These are phyloP conservation scores for Zygothrica quintamaculata DNA, from an alignment of 2,888 invertebrate species.

Conservation along the genomic window DNA sequence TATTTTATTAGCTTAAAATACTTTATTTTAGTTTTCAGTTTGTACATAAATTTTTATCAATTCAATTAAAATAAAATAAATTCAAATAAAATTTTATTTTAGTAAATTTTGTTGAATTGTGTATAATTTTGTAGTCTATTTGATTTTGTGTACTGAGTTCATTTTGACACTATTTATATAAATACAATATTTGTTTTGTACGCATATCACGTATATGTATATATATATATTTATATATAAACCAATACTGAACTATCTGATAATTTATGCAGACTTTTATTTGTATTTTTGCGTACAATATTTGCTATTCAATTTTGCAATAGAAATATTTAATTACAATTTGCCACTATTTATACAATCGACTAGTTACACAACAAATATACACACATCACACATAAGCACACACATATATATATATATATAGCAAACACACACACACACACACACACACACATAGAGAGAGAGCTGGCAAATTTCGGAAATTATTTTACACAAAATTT, in stretches of 20 bases:
- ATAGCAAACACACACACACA: too few relatives aligned
- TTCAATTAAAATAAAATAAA: too few relatives aligned
- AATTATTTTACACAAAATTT: slow-evolving; percentile 34
- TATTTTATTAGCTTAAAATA: too few relatives aligned
- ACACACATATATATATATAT: slow-evolving; percentile 12
- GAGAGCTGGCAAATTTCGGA: slow-evolving; percentile 6
- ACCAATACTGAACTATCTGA: slow-evolving; percentile 12
- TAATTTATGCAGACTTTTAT: slow-evolving; percentile 33
- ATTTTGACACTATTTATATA: slow-evolving; percentile 34
- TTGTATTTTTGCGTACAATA: slow-evolving; percentile 18
- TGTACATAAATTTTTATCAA: too few relatives aligned
- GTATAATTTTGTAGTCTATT: slow-evolving; percentile 10
- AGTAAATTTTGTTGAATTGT: too few relatives aligned
- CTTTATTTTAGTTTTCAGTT: too few relatives aligned
- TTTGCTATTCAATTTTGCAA: slow-evolving; percentile 55
- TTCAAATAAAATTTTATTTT: too few relatives aligned
- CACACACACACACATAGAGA: too few relatives aligned
- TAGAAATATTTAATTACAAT: slow-evolving; percentile 72
- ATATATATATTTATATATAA: neutral
- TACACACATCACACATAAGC: too few relatives aligned
- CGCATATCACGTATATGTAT: slow-evolving; percentile 40
- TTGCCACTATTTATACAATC: slow-evolving; percentile 58
- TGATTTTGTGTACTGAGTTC: slow-evolving; percentile 28
- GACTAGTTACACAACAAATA: slow-evolving; percentile 16
- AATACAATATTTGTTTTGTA: slow-evolving; percentile 47